Percentiles rank a stretch among this genome's conserved stretches.
phyloP scores from a whole-genome alignment of 1,140 invertebrate species.

The Antheraea mylitta region DNA sequence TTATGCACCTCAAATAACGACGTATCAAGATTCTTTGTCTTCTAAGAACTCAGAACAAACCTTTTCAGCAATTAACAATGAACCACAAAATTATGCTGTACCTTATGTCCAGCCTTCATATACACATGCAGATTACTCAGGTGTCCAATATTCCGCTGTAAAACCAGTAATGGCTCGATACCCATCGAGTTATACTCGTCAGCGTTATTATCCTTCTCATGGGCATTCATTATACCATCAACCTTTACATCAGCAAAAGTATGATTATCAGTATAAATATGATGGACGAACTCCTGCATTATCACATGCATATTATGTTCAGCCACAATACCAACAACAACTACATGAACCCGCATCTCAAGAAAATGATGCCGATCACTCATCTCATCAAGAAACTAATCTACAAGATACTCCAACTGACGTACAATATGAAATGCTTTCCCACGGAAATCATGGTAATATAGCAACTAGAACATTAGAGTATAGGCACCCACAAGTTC shows the following conservation, averaged over 20 bases:
- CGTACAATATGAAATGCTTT: conserved; percentile 16
- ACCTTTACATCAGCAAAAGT: conserved; percentile 44
- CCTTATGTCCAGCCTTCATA: conserved; percentile 60
- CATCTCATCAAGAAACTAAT: conserved; percentile 11
- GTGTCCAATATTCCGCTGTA: conserved; percentile 67
- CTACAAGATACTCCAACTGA: conserved; percentile 14
- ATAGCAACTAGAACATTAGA: conserved; percentile 1
- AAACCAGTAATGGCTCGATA: conserved; percentile 70
- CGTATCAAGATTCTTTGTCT: conserved; percentile 43
- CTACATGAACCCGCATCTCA: conserved; percentile 18
- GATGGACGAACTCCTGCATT: conserved; percentile 39
- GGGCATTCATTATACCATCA: conserved; percentile 48
- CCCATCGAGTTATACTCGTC: conserved; percentile 48
- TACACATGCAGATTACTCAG: conserved; percentile 62
- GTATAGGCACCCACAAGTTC: conserved; percentile 7
- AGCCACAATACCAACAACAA: conserved; percentile 45
- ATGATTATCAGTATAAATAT: conserved; percentile 60
- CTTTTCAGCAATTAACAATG: conserved; percentile 25
- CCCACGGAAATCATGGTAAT: conserved; percentile 10
- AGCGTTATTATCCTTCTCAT: conserved; percentile 46
- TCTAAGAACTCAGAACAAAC: conserved; percentile 24
- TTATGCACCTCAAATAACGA: conserved; percentile 60
- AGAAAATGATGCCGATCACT: conserved; percentile 7
- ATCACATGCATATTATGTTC: conserved; percentile 46
- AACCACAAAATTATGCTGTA: conserved; percentile 57